phyloP scores from a whole-genome alignment of 2,113 vertebrate species.

The Myocastor coypus region DNA sequence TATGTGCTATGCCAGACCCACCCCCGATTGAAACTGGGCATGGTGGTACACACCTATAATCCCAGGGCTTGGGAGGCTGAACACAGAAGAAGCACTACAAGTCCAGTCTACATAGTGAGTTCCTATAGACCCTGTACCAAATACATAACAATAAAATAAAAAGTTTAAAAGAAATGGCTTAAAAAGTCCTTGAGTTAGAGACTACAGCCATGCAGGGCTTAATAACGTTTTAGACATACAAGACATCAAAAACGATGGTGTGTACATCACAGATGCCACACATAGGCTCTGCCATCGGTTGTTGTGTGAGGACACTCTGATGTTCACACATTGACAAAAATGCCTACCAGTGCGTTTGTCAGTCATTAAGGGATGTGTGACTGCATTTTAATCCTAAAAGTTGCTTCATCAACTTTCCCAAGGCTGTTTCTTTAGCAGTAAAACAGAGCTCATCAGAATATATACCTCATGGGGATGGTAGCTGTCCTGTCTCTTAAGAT shows the following conservation, averaged over 20 bases:
- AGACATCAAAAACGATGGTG: neutral
- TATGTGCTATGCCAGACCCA: too few relatives aligned
- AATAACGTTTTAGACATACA: neutral
- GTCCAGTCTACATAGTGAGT: too few relatives aligned
- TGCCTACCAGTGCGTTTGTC: neutral
- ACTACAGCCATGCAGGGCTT: neutral
- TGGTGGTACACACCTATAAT: too few relatives aligned
- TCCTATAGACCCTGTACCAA: too few relatives aligned
- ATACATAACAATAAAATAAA: too few relatives aligned
- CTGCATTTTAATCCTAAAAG: slow-evolving; percentile 10
- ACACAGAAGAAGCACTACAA: too few relatives aligned
- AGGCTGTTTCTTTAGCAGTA: neutral
- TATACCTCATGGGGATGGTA: neutral
- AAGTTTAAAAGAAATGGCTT: neutral
- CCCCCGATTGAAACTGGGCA: too few relatives aligned
- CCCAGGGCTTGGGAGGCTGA: too few relatives aligned
- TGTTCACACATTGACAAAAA: neutral
- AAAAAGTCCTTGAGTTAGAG: neutral
- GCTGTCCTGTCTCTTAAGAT: neutral
- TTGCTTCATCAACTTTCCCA: neutral
- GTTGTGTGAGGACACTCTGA: neutral
- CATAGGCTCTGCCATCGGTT: too few relatives aligned
- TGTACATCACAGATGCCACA: too few relatives aligned
- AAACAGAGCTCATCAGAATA: neutral
- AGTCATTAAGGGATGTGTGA: neutral